phyloP scores from a whole-genome alignment of 2,113 vertebrate species.

The human region GRCh38 chr1:85181501-85182000 shows the following conservation, averaged over 20 bases:
- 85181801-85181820: background rate
- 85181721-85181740: slow-evolving; percentile 29
- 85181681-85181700: slow-evolving; percentile 36
- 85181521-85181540: slow-evolving; percentile 1
- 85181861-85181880: background rate
- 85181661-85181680: background rate
- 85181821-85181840: background rate
- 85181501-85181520: slow-evolving; percentile 22
- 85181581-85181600: background rate
- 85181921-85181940: background rate
- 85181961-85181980: background rate
- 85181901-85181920: background rate
- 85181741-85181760: background rate
- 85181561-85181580: slow-evolving; percentile 13
- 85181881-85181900: background rate
- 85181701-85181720: slow-evolving; percentile 20
- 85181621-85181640: slow-evolving; percentile 35
- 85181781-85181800: background rate
- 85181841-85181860: background rate
- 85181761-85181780: slow-evolving; percentile 25
- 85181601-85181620: background rate
- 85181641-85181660: slow-evolving; percentile 16
- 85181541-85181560: slow-evolving; percentile 24
- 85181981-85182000: background rate
- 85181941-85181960: background rate